These are phyloP conservation scores for Gracilinanus agilis DNA, from an alignment of 2,113 vertebrate genomes.

Conservation along the genomic window DNA sequence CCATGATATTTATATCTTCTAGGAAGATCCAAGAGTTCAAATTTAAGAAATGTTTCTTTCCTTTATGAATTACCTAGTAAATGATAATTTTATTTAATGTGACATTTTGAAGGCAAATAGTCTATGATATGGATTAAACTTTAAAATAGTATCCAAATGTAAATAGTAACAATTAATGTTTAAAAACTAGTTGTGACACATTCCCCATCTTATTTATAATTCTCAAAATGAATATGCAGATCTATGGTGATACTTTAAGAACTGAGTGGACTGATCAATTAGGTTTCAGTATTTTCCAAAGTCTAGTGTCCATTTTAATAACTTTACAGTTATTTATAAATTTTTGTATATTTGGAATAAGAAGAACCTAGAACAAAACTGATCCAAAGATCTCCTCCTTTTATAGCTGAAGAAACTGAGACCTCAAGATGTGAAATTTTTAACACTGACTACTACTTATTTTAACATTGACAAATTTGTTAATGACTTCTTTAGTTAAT, in stretches of 20 bases:
- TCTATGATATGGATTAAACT: not conserved
- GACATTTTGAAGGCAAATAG: conserved; percentile 52
- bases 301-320: not conserved
- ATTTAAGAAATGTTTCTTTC: conserved; percentile 28
- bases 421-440: not conserved
- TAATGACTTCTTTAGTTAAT: not conserved
- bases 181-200: conserved; percentile 43
- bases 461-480: conserved; percentile 22
- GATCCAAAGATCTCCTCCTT: not conserved
- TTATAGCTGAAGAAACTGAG: not conserved
- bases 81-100: conserved; percentile 46
- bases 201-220: conserved; percentile 30
- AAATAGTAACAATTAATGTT: not conserved
- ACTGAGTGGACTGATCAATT: not conserved
- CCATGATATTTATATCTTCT: not conserved
- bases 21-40: not conserved
- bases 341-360: not conserved
- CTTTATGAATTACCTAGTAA: conserved; percentile 25
- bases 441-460: not conserved
- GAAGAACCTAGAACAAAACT: not conserved
- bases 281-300: not conserved
- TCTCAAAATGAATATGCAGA: conserved; percentile 28
- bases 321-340: conserved; percentile 40
- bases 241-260: not conserved
- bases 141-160: not conserved